phyloP scores from a whole-genome alignment of 2,888 invertebrate genomes.

The Aspidiotus rigidus region DNA sequence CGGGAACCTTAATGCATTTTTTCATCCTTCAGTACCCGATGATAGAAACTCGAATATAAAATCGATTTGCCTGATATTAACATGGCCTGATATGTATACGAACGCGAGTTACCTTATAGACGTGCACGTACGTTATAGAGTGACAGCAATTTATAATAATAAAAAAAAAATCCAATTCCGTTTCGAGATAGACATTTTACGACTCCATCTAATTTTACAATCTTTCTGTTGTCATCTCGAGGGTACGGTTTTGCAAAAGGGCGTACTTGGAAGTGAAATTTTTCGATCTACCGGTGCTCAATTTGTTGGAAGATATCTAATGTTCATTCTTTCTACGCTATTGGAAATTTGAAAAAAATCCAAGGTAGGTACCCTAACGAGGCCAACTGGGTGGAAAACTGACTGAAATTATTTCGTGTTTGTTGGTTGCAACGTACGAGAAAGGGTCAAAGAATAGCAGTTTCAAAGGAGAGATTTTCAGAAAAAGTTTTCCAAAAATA shows the following conservation, averaged over 20 bases:
- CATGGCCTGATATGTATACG: conserved; percentile 17
- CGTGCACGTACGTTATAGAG: not conserved
- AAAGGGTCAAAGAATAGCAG: too few relatives aligned
- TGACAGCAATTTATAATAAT: conserved; percentile 23
- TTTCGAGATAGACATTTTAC: conserved; percentile 32
- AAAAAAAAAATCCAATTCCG: conserved; percentile 29
- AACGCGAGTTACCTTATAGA: not conserved
- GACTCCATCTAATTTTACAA: conserved; percentile 33
- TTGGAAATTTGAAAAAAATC: conserved; percentile 6
- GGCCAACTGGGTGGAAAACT: too few relatives aligned
- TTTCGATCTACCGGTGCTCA: conserved; percentile 13
- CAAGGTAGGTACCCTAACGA: too few relatives aligned
- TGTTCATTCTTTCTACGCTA: conserved; percentile 14
- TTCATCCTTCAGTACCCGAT: not conserved
- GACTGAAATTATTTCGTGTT: too few relatives aligned
- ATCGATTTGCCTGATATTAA: conserved; percentile 32
- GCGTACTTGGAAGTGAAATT: conserved; percentile 12
- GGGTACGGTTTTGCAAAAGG: conserved; percentile 19
- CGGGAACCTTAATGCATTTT: conserved; percentile 25
- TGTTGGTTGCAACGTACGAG: too few relatives aligned
- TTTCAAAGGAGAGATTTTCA: too few relatives aligned
- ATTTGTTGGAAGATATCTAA: conserved; percentile 14
- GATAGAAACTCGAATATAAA: conserved; percentile 30
- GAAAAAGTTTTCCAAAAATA: too few relatives aligned
- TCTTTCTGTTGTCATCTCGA: conserved; percentile 30